phyloP scores from a whole-genome alignment of 2,888 invertebrate genomes.

The Drosophila pseudotakahashii region DNA sequence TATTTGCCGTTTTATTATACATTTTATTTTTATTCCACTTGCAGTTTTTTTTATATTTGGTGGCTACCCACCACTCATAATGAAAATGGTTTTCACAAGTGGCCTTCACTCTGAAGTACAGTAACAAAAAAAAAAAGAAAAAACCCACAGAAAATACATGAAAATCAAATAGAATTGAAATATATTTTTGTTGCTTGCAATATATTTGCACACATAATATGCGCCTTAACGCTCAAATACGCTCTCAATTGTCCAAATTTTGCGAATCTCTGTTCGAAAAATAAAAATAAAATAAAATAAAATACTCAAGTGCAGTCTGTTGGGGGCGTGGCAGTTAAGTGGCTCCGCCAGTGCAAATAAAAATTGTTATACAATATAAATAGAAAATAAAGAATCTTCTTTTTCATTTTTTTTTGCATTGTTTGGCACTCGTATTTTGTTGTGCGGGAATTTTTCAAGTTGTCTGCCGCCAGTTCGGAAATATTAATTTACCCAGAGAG shows the following conservation, averaged over 20 bases:
- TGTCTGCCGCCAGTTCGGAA: conserved; percentile 53
- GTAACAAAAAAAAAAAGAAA: conserved; percentile 14
- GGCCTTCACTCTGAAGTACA: conserved; percentile 44
- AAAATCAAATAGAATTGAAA: conserved; percentile 72
- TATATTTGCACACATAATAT: conserved; percentile 79
- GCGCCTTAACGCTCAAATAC: conserved; percentile 81
- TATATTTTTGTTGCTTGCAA: conserved; percentile 45
- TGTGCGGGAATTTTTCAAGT: conserved; percentile 69
- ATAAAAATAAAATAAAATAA: neutral
- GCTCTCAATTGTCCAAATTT: conserved; percentile 79
- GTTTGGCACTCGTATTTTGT: conserved; percentile 35
- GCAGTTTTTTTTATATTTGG: conserved; percentile 21
- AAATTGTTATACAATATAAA: conserved; percentile 79
- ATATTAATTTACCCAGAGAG: conserved; percentile 58
- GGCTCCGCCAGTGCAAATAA: conserved; percentile 67
- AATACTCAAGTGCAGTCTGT: conserved; percentile 41
- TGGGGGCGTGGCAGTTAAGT: conserved; percentile 57
- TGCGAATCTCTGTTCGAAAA: conserved; percentile 18
- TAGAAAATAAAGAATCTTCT: conserved; percentile 57
- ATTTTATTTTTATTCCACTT: conserved; percentile 39
- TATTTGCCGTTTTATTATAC: conserved; percentile 55
- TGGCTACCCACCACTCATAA: conserved; percentile 65
- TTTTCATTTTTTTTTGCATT: conserved; percentile 29
- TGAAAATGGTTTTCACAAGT: conserved; percentile 77
- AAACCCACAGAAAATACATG: conserved; percentile 16